Evolutionary conservation across 2,113 vertebrate species (phyloP), one percentile per base, ranked within the genome.

Genomic region (Mola mola): DNA sequence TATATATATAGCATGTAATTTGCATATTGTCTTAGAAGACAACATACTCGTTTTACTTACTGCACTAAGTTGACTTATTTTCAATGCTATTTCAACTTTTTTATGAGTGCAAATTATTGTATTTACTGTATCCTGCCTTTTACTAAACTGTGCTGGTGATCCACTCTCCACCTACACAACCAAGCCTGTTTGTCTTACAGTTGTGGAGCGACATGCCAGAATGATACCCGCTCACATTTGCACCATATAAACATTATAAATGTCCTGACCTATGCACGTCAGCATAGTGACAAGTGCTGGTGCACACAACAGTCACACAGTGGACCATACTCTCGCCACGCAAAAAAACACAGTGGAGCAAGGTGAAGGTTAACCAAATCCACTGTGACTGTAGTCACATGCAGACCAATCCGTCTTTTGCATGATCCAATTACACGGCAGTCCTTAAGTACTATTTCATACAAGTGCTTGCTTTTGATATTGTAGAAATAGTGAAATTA

Each of bases 331-430:
- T 13, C 43, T 13, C 7, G 3, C 26, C 56, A 48, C 0, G 13
- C 20, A 29, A n/a, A 19, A 25, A 16, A 34, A 7, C 28, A 34
- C 57, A 25, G 19, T 7, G 36, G 15, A 55, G 8, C 15, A 51
- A 63, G 12, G 58, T 55, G 52, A 72, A 68, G 75, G 74, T 70
- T 75, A 69, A 65, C 51, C 10, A 15, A 61, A 57, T 15, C 12
- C 4, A 8, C n/a, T 43, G 21, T 49, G 50, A n/a, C 5, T 26
- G 22, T 21, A 38, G n/a, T 44, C 40, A 41, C 1, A 34, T 22
- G 25, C 4, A 22, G 15, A 52, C 0, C 15, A n/a, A 20, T 28
- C 9, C 16, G 24, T 22, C 7, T 3, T 47, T 4, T 8, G 10
- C 28, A 29, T 29, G 5, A 8, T 29, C 8, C 28, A 29, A 4